Evolutionary conservation across 2,888 invertebrate genomes (phyloP), one percentile per base, ranked within the genome.

Genomic region (Tachina lurida): DNA sequence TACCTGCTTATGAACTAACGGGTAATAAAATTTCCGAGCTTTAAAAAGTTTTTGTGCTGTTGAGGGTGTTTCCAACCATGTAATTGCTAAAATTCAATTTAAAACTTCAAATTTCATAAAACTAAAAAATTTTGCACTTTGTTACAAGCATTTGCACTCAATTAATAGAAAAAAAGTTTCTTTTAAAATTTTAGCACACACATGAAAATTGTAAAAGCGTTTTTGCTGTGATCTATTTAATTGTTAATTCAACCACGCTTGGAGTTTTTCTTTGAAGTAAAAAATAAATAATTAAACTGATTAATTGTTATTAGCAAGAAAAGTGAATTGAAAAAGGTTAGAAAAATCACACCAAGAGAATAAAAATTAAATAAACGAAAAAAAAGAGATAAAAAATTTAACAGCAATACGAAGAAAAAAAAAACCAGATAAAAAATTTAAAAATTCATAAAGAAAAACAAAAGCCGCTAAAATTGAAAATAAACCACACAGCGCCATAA

Each of bases 111-210:
- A 47, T 75, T 75, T 39, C 65, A 80, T 54, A 74, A 43, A 52
- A 74, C 80, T 52, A 81, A 74, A 70, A n/a, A 83, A 77, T 83
- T 76, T 82, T 75, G 56, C 70, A 22, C 65, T 83, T 65, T 65
- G 31, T 78, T 74, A 84, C 78, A 78, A 41, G 56, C 60, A 74
- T 70, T 84, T 75, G 65, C 75, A 75, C 43, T 76, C 56, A 71
- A 17, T 63, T 76, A 68, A 70, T 82, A 7, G 31, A 31, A 31
- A 54, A 45, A 65, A 54, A 56, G 22, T 54, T 52, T 54, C 8
- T 31, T 17, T 47, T 47, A 47, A 71, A 52, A 63, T 39, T 58
- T 77, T 49, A 58, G 17, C 19, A 15, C 19, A 15, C 39, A 60
- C 49, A 22, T 41, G 19, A 10, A 43, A 45, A 60, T 13, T 52